Base-by-base conservation (phyloP, 30 jellyfish, hydroid and myxozoan species). In the Catostylus mosaicus region DNA sequence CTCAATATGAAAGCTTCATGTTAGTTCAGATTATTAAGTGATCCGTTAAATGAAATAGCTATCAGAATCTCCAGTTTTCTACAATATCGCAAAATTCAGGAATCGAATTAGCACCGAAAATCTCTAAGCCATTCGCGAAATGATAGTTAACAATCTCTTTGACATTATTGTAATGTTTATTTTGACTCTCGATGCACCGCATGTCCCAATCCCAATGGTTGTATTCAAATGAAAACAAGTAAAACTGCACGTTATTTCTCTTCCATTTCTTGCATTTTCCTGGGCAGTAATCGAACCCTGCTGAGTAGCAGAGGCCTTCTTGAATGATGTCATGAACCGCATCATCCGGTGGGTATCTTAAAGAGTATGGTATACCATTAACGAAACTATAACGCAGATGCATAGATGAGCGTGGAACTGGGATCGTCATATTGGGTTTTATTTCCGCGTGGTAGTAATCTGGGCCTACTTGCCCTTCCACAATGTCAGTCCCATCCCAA, bases 231-330 rank as follows among this genome's bases (percentile, higher is more conserved):
- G 54, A 40, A 40, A 40, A 40, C 54, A 40, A 40, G 54, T 40
- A 40, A 14, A 5, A 14, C 14, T 40, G 54, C 54, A 40, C 54
- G 54, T 14, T 7, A 40, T 40, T 40, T 40, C 14, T 14, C 11
- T 40, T 40, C 54, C 54, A 40, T 14, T 40, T 40, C 14, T 7
- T 40, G 14, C 54, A 40, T 40, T 5, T 40, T 5, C 14, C 11
- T 40, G 54, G 78, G 60, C 87, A 75, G 32, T 23, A n/a, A 5
- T 50, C 59, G 27, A 75, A 75, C 31, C 87, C 87, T 7, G 37
- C 45, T 11, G 77, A 50, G 54, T 47, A 75, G 52, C 87, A 75
- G 27, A 75, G 3, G 23, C 87, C 87, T 75, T 75, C 87, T 51
- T 38, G 52, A 51, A 72, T 72, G 46, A 72, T 3, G 2, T 48